phyloP scores from a whole-genome alignment of 2,797 vertebrate species.

The Ptychadena robeensis region DNA sequence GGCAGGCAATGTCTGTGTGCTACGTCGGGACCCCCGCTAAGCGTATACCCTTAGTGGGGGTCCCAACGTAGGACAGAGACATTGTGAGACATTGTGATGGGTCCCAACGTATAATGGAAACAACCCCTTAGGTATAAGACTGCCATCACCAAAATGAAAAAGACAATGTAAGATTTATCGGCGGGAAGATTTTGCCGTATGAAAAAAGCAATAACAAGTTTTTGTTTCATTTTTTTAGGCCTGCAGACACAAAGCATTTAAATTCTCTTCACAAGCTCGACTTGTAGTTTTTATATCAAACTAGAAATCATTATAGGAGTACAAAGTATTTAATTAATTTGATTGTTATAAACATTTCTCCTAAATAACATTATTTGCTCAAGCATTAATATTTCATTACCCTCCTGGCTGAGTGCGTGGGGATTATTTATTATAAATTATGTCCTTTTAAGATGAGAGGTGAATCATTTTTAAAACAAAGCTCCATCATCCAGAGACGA shows the following conservation, averaged over 20 bases:
- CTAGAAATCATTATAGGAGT: slow-evolving; percentile 31
- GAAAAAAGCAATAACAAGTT: neutral
- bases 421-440: slow-evolving; percentile 59
- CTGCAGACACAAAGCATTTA: neutral
- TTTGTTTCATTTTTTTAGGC: neutral
- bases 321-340: slow-evolving; percentile 51
- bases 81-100: too few relatives aligned
- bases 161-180: neutral
- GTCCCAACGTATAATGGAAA: too few relatives aligned
- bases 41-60: too few relatives aligned
- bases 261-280: neutral
- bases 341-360: slow-evolving; percentile 52
- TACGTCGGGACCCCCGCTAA: too few relatives aligned
- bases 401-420: slow-evolving; percentile 39
- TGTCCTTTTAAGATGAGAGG: slow-evolving; percentile 64
- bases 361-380: slow-evolving; percentile 58
- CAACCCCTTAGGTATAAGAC: neutral
- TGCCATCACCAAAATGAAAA: neutral
- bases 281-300: slow-evolving; percentile 32
- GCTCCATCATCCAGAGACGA: slow-evolving; percentile 66
- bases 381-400: slow-evolving; percentile 52
- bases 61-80: too few relatives aligned
- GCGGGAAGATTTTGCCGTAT: neutral
- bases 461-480: slow-evolving; percentile 66
- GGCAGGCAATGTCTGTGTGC: too few relatives aligned